Evolutionary conservation across 1,140 invertebrate species (phyloP).

Genomic region (Aphelenchoides besseyi): DNA sequence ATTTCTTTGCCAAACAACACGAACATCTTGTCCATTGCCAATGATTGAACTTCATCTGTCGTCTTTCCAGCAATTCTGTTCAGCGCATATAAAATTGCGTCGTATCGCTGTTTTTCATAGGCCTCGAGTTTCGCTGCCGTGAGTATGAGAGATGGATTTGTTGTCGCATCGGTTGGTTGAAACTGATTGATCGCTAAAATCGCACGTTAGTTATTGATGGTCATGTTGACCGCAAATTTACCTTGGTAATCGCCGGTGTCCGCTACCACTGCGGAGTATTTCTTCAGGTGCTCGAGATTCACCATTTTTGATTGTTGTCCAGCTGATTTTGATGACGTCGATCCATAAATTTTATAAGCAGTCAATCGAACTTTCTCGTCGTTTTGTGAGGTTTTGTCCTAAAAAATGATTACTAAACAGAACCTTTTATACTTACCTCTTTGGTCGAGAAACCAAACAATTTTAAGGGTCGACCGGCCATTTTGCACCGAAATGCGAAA

Average conservation of each 20-base stretch:
- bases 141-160: conserved; percentile 94
- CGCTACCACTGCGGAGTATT: conserved; percentile 85
- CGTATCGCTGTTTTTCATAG: conserved; percentile 81
- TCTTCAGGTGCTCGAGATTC: conserved; percentile 78
- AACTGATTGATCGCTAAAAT: conserved; percentile 87
- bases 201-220: conserved; percentile 6
- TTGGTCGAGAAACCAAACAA: too few species aligned
- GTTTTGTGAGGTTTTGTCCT: too few species aligned
- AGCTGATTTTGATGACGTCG: too few species aligned
- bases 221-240: too few species aligned
- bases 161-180: conserved; percentile 98
- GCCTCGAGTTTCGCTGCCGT: conserved; percentile 84
- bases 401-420: too few species aligned
- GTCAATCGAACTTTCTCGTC: too few species aligned
- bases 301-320: too few species aligned
- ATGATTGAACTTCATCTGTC: conserved; percentile 68
- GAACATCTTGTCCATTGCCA: conserved; percentile 86
- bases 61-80: conserved; percentile 68
- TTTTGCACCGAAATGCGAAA: too few species aligned
- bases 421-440: too few species aligned
- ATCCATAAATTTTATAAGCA: too few species aligned
- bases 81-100: conserved; percentile 83
- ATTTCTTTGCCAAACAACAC: conserved; percentile 95
- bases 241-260: conserved; percentile 97
- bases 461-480: too few species aligned